Conservation (phyloP, 2,113 vertebrate genomes). For the Stercorarius parasiticus region DNA sequence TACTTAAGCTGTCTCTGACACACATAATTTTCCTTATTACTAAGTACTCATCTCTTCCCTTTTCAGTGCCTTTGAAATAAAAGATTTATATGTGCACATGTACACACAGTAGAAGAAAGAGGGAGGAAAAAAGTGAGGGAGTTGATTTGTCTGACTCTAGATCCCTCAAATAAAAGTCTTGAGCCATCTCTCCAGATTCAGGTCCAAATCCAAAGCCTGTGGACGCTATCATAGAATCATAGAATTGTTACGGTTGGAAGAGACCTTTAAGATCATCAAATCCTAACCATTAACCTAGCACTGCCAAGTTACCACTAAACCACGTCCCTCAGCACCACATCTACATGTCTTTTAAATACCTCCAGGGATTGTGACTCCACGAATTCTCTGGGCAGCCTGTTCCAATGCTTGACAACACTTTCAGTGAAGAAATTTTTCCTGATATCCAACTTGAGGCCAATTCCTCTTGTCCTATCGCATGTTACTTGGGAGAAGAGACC, state of each 20-base stretch:
- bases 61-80: neutral
- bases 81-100: neutral
- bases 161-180: neutral
- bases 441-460: neutral
- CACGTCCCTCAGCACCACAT: neutral
- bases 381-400: neutral
- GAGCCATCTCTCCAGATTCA: neutral
- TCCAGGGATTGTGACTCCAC: neutral
- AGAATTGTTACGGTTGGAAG: neutral
- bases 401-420: neutral
- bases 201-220: neutral
- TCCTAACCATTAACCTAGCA: neutral
- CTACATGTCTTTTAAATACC: neutral
- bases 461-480: neutral
- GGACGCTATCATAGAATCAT: neutral
- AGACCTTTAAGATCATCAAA: neutral
- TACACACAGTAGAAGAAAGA: neutral
- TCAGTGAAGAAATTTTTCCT: neutral
- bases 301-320: neutral
- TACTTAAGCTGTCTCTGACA: conserved; percentile 65
- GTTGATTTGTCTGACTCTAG: neutral
- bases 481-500: neutral
- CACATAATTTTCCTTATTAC: conserved; percentile 47
- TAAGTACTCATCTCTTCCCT: conserved; percentile 33
- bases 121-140: neutral